Evolutionary conservation across 2,113 vertebrate genomes (phyloP).

Genomic region (Xyliphius kryptos): DNA sequence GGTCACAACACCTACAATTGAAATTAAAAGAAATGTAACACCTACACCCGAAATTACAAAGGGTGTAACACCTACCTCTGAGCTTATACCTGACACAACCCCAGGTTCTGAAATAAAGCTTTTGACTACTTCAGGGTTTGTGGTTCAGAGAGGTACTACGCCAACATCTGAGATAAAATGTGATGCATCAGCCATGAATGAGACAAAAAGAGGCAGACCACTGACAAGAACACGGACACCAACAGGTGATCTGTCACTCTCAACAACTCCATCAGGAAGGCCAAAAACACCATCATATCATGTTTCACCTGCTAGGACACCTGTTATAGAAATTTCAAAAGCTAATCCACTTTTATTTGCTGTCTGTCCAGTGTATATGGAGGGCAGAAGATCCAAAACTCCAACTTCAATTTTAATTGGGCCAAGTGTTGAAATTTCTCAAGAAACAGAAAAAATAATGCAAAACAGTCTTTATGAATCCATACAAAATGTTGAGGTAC

Average conservation of each 20-base stretch:
- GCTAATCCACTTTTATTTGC: slow-evolving; percentile 65
- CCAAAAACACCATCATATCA: slow-evolving; percentile 57
- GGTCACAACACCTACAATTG: slow-evolving; percentile 22
- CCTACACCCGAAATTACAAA: slow-evolving; percentile 27
- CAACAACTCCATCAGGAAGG: slow-evolving; percentile 45
- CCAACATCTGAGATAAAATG: slow-evolving; percentile 24
- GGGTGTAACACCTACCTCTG: slow-evolving; percentile 26
- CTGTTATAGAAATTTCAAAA: slow-evolving; percentile 62
- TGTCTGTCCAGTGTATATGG: slow-evolving; percentile 56
- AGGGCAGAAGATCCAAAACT: slow-evolving; percentile 51
- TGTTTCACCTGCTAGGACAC: slow-evolving; percentile 44
- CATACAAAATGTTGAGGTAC: slow-evolving; percentile 48
- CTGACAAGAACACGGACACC: slow-evolving; percentile 43
- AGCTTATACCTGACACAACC: slow-evolving; percentile 24
- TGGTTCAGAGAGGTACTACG: slow-evolving; percentile 26
- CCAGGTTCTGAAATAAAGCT: slow-evolving; percentile 33
- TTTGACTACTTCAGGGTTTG: slow-evolving; percentile 22
- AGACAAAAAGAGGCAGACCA: slow-evolving; percentile 41
- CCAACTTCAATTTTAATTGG: slow-evolving; percentile 38
- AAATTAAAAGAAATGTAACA: slow-evolving; percentile 9
- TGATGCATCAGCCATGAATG: slow-evolving; percentile 40
- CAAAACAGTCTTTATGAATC: slow-evolving; percentile 10
- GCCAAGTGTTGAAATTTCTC: slow-evolving; percentile 27
- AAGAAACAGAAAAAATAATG: slow-evolving; percentile 17
- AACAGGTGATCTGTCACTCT: slow-evolving; percentile 45